These are phyloP conservation scores for Meiosimyza decipiens DNA, from an alignment of 2,888 invertebrate species.

Conservation along the genomic window DNA sequence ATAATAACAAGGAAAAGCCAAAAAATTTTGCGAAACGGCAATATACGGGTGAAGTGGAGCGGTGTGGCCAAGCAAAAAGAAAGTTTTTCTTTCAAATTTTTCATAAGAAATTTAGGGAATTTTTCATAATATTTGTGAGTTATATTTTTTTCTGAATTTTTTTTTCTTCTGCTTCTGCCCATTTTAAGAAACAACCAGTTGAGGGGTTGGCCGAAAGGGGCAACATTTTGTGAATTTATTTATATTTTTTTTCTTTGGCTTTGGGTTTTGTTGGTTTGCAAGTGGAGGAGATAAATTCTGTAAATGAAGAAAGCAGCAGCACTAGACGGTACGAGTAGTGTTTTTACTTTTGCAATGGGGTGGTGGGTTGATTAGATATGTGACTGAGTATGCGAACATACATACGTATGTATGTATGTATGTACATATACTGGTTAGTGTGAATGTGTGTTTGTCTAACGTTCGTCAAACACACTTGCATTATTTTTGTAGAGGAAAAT, in stretches of 20 bases:
- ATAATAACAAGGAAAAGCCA: conserved; percentile 50
- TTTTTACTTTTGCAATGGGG: conserved; percentile 5
- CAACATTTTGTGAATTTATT: not conserved
- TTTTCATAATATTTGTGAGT: conserved; percentile 36
- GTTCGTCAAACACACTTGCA: conserved; percentile 54
- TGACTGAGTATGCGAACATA: conserved; percentile 10
- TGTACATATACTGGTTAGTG: not conserved
- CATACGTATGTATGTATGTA: not conserved
- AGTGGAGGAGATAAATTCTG: not conserved
- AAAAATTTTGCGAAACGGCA: conserved; percentile 28
- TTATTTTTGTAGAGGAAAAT: conserved; percentile 34
- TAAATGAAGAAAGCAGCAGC: not conserved
- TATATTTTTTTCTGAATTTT: conserved; percentile 19
- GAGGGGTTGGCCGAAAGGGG: conserved; percentile 19
- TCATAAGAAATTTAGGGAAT: conserved; percentile 33
- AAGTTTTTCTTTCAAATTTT: conserved; percentile 36
- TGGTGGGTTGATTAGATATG: not conserved
- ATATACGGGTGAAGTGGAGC: conserved; percentile 19
- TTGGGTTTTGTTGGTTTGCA: conserved; percentile 10
- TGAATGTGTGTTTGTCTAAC: conserved; percentile 16
- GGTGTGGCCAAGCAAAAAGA: conserved; percentile 6
- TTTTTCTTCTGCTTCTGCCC: conserved; percentile 34
- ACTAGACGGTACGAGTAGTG: conserved; percentile 9
- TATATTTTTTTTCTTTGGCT: not conserved
- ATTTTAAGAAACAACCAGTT: conserved; percentile 38